phyloP scores from a whole-genome alignment of 2,113 vertebrate genomes.

The Menura novaehollandiae region DNA sequence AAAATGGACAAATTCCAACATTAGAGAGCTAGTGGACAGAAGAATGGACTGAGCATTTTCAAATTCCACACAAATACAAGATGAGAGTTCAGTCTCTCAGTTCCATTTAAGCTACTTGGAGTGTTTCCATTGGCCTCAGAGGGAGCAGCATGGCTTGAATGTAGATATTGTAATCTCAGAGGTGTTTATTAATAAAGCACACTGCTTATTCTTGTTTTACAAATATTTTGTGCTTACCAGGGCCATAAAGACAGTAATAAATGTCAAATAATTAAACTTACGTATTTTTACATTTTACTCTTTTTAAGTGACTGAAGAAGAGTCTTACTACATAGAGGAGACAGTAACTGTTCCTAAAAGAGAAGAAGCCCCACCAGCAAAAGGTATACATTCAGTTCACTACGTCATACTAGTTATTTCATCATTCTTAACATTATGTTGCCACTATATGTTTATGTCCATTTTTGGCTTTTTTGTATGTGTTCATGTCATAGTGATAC shows the following conservation, averaged over 20 bases:
- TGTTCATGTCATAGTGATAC: neutral
- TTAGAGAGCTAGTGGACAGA: neutral
- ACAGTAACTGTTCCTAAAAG: constrained; percentile 63
- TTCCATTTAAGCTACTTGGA: neutral
- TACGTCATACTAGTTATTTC: neutral
- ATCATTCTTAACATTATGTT: neutral
- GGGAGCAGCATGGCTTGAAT: neutral
- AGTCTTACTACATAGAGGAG: constrained; percentile 71
- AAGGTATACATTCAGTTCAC: constrained; percentile 61
- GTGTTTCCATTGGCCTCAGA: neutral
- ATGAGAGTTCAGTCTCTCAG: neutral
- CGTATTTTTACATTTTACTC: constrained; percentile 44
- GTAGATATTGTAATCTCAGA: neutral
- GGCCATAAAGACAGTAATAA: neutral
- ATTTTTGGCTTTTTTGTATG: neutral
- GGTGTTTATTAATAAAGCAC: neutral
- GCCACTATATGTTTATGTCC: neutral
- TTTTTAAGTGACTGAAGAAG: constrained; percentile 73
- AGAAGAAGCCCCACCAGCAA: constrained; percentile 64
- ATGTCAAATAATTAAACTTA: neutral
- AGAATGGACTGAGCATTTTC: neutral
- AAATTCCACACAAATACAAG: neutral
- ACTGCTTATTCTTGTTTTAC: neutral
- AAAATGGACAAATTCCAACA: neutral
- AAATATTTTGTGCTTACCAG: neutral